These are phyloP conservation scores for Pocota personata DNA, from an alignment of 2,888 invertebrate species.

Conservation along the genomic window DNA sequence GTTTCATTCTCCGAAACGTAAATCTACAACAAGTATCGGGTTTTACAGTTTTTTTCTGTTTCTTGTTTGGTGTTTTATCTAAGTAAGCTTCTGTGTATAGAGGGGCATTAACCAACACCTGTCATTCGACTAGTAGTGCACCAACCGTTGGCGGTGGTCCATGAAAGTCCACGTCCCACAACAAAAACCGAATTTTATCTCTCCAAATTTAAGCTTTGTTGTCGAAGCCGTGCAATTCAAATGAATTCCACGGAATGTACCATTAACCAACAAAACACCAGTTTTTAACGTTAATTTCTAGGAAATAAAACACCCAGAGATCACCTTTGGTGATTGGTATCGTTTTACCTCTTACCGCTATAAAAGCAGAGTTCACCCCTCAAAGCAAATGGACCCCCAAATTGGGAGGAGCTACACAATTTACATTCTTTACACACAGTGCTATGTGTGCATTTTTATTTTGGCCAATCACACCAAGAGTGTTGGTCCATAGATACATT, in stretches of 20 bases:
- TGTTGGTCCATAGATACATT: conserved; percentile 41
- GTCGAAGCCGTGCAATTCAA: conserved; percentile 49
- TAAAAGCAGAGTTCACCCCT: conserved; percentile 3
- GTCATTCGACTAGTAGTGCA: conserved; percentile 35
- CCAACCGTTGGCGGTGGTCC: conserved; percentile 21
- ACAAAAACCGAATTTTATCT: conserved; percentile 2
- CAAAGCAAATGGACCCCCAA: conserved; percentile 22
- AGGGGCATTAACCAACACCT: conserved; percentile 38
- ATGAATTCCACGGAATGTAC: conserved; percentile 60
- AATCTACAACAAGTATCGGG: conserved; percentile 72
- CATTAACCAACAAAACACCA: conserved; percentile 42
- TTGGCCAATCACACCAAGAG: conserved; percentile 32
- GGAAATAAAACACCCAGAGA: conserved; percentile 58
- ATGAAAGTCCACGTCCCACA: conserved; percentile 18
- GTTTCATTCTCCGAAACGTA: conserved; percentile 59
- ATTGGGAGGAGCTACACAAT: conserved; percentile 44
- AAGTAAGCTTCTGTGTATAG: conserved; percentile 25
- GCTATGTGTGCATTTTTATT: conserved; percentile 26
- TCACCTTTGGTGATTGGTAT: conserved; percentile 56
- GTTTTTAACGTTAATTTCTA: conserved; percentile 51
- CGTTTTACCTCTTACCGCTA: conserved; percentile 50
- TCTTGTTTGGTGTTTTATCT: conserved; percentile 14
- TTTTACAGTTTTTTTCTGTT: conserved; percentile 58
- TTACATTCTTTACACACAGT: conserved; percentile 7
- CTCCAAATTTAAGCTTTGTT: conserved; percentile 17